These are phyloP conservation scores for Eurystomus gularis DNA, from an alignment of 2,113 vertebrate species.

Conservation along the genomic window DNA sequence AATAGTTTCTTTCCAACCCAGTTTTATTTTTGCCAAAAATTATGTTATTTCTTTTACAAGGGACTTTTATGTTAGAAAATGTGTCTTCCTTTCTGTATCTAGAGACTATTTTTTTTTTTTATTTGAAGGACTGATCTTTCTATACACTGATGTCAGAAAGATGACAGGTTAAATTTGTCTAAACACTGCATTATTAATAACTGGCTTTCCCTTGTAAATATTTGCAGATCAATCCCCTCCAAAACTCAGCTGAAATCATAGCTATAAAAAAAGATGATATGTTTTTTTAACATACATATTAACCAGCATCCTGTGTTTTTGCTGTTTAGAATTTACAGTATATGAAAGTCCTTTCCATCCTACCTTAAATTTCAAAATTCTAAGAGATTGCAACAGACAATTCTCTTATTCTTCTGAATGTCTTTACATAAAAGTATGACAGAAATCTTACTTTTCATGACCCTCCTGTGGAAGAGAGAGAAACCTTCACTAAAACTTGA, in stretches of 20 bases:
- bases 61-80: background rate
- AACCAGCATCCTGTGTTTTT: background rate
- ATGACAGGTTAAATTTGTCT: background rate
- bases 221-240: background rate
- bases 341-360: background rate
- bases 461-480: background rate
- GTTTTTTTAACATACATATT: background rate
- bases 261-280: background rate
- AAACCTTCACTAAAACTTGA: background rate
- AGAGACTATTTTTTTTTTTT: background rate
- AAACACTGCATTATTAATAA: background rate
- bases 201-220: background rate
- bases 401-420: background rate
- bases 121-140: background rate
- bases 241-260: background rate
- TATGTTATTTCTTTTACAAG: background rate
- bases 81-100: background rate
- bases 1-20: background rate
- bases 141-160: background rate
- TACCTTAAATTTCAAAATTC: background rate
- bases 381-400: background rate
- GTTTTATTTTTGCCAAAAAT: background rate
- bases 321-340: background rate
- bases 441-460: background rate
- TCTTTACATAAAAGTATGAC: background rate